Evolutionary conservation across 2,888 invertebrate species (phyloP), one percentile per base, ranked within the genome.

Genomic region (Agelastica alni): DNA sequence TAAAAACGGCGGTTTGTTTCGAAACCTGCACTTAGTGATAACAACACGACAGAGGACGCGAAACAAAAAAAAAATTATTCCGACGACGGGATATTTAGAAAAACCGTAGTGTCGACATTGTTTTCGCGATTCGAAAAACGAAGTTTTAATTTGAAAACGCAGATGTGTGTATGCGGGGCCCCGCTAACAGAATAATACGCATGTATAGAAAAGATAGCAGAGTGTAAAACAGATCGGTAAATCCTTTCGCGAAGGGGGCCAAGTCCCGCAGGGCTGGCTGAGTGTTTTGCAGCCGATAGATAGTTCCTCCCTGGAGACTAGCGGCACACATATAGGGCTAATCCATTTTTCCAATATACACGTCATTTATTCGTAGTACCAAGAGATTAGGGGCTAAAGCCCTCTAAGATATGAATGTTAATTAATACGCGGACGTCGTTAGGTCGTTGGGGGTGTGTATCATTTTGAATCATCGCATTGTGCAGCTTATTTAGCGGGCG

Each of bases 271-370:
- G 69, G 70, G 66, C 60, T 49, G 60, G 47, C 63, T 63, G 75
- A 73, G 72, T 73, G 74, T 72, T 56, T 56, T 70, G 70, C 67
- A 65, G 70, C 70, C 70, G 74, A 75, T 75, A 75, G 74, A 75
- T 75, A 75, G 71, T 68, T 66, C 64, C 60, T 75, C 75, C 71
- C 75, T 53, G 55, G 74, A 71, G 74, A 69, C 70, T 68, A 65
- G 66, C 66, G 64, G 34, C 28, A 22, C 43, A 46, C 34, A 36
- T 46, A 60, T 59, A 63, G 66, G 70, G 68, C 70, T 73, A 75
- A 75, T 75, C 75, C 74, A 72, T 74, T 74, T 74, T 74, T 75
- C 73, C 74, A 74, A 75, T 74, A 72, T 72, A 72, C 72, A 73
- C 72, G 74, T 74, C 75, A 74, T 75, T 74, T 73, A 72, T 70